Base-by-base conservation (phyloP, 2,888 invertebrate genomes). In the Drosophila formosana region DNA sequence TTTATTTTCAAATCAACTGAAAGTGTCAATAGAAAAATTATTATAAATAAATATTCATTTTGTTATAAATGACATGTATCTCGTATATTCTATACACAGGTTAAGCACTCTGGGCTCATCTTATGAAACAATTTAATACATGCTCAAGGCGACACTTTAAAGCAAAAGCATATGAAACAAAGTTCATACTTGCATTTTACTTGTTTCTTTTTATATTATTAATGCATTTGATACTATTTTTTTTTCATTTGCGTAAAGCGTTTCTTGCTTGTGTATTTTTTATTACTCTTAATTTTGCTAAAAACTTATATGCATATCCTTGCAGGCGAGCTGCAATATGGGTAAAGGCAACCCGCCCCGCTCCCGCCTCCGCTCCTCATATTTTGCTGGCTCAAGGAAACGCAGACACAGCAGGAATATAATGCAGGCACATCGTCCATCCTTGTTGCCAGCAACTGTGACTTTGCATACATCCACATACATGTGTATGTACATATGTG, bases 211-310 rank as follows among this genome's bases (percentile, higher is more conserved):
- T 34, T 23, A 66, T 74, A 69, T 69, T 77, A 70, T 79, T 75
- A 75, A 80, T 70, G 70, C 75, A 75, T 66, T 67, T 69, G 37
- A 28, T 47, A 60, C 58, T 62, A 73, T 72, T 78, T 72, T 82
- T 73, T 78, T 75, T 81, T 78, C 66, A 73, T 78, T 81, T 82
- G 43, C 69, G 49, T 58, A 65, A 65, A 69, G 66, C 75, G 66
- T 63, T 68, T 62, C 56, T 69, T 58, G 18, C 50, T 61, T 58
- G 55, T 70, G 43, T 66, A 66, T 65, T 66, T 69, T 78, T 72
- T 75, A 69, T 73, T 78, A 69, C 68, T 71, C 72, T 75, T 82
- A 82, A 72, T 73, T 75, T 74, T 49, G 65, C 55, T 72, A 64
- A 72, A 64, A 37, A 67, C 46, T 30, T 50, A 28, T 66, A 66